Conservation (phyloP, 35 echinoderm and acorn worm species). For the Ophioderma brevispina region DNA sequence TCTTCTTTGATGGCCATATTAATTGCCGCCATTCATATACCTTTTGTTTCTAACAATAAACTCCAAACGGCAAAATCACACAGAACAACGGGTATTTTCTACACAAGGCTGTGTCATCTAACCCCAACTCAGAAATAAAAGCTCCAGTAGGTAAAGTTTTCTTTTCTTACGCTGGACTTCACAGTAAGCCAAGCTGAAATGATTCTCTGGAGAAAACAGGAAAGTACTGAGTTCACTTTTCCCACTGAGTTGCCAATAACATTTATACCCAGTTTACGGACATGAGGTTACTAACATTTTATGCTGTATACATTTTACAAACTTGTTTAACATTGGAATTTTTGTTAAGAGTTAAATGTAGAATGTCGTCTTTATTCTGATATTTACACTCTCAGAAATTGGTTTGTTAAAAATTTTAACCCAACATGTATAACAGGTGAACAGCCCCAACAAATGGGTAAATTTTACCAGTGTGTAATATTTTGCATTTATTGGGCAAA, state of each 20-base stretch:
- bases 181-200: not conserved
- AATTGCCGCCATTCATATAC: not conserved
- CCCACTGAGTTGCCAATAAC: no score
- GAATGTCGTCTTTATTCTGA: no score
- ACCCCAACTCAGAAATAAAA: not conserved
- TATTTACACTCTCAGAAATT: no score
- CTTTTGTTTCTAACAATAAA: slow-evolving; percentile 6
- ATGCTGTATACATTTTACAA: no score
- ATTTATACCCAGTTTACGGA: not conserved
- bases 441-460: no score
- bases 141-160: not conserved
- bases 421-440: no score
- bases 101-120: slow-evolving; percentile 1
- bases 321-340: no score
- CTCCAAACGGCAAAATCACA: not conserved
- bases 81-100: slow-evolving; percentile 2
- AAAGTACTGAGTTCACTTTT: not conserved
- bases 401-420: no score
- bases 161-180: not conserved
- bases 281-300: no score
- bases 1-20: not conserved
- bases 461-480: no score
- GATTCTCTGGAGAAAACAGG: not conserved
- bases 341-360: no score
- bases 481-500: no score